These are phyloP conservation scores for Falco rusticolus DNA, from an alignment of 2,797 vertebrate species.

Conservation along the genomic window DNA sequence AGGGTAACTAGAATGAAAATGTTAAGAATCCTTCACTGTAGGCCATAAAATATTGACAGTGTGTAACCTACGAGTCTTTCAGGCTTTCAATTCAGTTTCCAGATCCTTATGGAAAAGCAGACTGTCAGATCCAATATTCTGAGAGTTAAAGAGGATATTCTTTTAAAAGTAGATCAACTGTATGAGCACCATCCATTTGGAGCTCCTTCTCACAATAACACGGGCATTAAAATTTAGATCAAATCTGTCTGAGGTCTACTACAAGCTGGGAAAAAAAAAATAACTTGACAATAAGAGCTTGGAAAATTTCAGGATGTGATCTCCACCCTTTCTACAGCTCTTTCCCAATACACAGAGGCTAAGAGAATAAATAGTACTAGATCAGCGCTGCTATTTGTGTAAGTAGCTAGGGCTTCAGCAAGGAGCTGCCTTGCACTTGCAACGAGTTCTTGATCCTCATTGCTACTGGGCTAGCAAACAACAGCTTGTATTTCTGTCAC, in stretches of 20 bases:
- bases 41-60: not conserved
- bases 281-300: not conserved
- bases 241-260: not conserved
- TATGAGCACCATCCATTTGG: not conserved
- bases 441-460: not conserved
- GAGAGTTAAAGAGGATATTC: not conserved
- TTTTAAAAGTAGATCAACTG: not conserved
- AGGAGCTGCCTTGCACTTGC: not conserved
- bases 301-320: not conserved
- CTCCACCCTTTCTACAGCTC: not conserved
- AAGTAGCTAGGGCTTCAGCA: not conserved
- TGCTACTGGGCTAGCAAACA: not conserved
- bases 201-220: not conserved
- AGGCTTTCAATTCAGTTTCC: not conserved
- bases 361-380: not conserved
- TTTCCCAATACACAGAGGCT: not conserved
- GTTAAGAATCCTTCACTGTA: not conserved
- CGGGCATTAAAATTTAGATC: not conserved
- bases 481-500: not conserved
- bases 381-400: not conserved
- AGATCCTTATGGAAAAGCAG: not conserved
- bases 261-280: not conserved
- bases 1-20: not conserved
- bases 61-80: not conserved
- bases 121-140: not conserved